Evolutionary conservation across 2,888 invertebrate genomes (phyloP).

Genomic region (Pseudococcus viburni): DNA sequence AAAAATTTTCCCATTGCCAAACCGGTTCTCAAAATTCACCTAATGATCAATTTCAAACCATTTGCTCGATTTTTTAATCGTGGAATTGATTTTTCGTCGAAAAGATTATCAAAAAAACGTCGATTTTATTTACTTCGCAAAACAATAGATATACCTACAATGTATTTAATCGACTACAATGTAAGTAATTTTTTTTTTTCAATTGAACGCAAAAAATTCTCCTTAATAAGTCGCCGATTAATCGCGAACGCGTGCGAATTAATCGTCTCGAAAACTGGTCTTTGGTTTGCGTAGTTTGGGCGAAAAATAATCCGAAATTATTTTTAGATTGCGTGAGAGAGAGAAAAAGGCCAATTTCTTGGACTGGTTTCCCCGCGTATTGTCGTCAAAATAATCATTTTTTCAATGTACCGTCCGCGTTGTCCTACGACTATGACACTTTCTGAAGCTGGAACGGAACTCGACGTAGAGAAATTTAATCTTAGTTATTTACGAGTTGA

Average conservation of each 20-base stretch:
- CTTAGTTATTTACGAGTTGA: neutral
- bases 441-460: neutral
- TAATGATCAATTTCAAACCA: neutral
- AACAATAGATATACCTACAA: neutral
- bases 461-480: neutral
- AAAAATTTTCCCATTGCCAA: neutral
- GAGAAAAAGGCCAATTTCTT: neutral
- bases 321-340: neutral
- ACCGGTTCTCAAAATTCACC: neutral
- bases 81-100: neutral
- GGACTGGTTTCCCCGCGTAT: neutral
- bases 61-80: neutral
- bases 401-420: neutral
- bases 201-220: constrained; percentile 15
- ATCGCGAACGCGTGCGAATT: neutral
- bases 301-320: neutral
- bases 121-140: neutral
- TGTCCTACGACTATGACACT: neutral
- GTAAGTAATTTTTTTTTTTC: neutral
- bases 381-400: neutral
- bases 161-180: neutral
- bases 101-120: neutral
- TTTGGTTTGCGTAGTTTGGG: neutral
- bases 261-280: constrained; percentile 4
- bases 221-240: neutral